Evolutionary conservation across 2,888 invertebrate species (phyloP), one percentile per base, ranked within the genome.

Genomic region (Girardia tigrina): DNA sequence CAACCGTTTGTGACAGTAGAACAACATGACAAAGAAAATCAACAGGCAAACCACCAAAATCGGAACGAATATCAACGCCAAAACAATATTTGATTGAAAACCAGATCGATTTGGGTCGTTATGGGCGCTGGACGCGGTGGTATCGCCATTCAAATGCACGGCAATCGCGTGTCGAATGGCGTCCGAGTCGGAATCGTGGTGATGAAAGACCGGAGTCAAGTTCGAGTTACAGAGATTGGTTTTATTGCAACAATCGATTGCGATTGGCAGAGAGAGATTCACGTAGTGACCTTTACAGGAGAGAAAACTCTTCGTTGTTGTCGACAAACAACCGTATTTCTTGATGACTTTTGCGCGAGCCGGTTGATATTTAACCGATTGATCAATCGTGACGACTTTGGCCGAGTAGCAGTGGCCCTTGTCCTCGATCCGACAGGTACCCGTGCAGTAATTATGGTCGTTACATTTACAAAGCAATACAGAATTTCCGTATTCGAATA

Each of bases 211-310:
- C 4, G 74, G 74, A 69, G 70, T 69, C 16, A 74, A 42, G 23
- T 26, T 4, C 1, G 2, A 4, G 26, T 74, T 74, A 20, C 74
- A 74, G 23, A 74, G 71, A 6, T 73, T 20, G 4, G 74, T 69
- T 26, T 74, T 69, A 42, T 74, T 74, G 28, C 74, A 74, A 20
- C 74, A 74, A 69, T 20, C 56, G 16, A 74, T 69, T 42, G 69
- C 42, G 23, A 42, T 28, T n/a, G 74, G 74, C 8, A 20, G n/a
- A 1, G 26, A 4, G 14, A 42, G 74, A 26, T 69, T 26, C 16
- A 26, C 16, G 26, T 69, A 23, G 71, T 74, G 26, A 4, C 74
- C 74, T 4, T 69, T 42, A 74, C 74, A 74, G 27, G 42, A 69
- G 26, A 74, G 23, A 14, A 28, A 6, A 26, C 69, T 74, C 26